Evolutionary conservation across 2,888 invertebrate genomes (phyloP).

Genomic region (Elaeidobius kamerunicus): DNA sequence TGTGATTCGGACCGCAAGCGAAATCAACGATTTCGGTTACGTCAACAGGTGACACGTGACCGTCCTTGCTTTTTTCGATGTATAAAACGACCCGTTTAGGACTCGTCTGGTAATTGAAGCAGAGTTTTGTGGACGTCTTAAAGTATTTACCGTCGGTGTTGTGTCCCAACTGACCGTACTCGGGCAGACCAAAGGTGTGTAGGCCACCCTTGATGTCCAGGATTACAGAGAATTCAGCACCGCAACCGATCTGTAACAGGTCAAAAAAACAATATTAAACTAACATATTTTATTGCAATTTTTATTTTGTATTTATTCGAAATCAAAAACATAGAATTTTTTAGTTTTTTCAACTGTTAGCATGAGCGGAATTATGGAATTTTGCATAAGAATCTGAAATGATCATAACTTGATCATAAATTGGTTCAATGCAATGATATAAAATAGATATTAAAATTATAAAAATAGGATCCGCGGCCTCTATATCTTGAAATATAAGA

Average conservation of each 20-base stretch:
- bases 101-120: slow-evolving; percentile 79
- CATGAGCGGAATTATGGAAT: too few species aligned
- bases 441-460: neutral
- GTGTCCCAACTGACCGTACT: slow-evolving; percentile 90
- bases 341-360: too few species aligned
- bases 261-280: slow-evolving; percentile 19
- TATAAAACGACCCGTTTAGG: slow-evolving; percentile 64
- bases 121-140: slow-evolving; percentile 82
- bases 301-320: neutral
- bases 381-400: too few species aligned
- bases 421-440: neutral
- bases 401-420: neutral
- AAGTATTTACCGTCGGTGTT: slow-evolving; percentile 95
- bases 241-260: slow-evolving; percentile 72
- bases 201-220: slow-evolving; percentile 84
- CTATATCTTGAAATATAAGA: too few species aligned
- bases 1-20: slow-evolving; percentile 88
- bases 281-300: neutral
- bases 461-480: too few species aligned
- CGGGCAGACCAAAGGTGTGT: slow-evolving; percentile 89
- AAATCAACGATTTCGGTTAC: slow-evolving; percentile 87
- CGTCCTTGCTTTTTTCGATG: slow-evolving; percentile 53
- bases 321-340: neutral
- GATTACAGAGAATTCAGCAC: slow-evolving; percentile 90
- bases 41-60: slow-evolving; percentile 77